Evolutionary conservation across 92 coral and sea anemone species (phyloP).

Genomic region (Metridium senile): DNA sequence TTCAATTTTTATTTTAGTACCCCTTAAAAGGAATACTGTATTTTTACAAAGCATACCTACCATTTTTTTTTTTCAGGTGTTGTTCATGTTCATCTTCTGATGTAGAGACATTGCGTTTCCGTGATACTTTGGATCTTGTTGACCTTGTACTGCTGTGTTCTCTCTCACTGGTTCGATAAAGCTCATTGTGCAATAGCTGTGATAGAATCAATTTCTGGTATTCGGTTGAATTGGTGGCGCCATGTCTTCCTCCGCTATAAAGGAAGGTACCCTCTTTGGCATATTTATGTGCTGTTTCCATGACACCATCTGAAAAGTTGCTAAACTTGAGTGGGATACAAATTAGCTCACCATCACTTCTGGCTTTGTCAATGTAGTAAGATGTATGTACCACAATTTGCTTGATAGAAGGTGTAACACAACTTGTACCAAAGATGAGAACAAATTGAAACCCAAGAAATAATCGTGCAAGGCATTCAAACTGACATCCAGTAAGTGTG

Average conservation of each 20-base stretch:
- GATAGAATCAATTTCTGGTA: slow-evolving; percentile 28
- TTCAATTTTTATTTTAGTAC: too few species aligned
- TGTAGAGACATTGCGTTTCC: background rate
- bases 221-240: slow-evolving; percentile 16
- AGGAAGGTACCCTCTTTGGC: too few species aligned
- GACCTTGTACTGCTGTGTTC: background rate
- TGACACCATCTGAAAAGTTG: too few species aligned
- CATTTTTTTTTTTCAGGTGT: too few species aligned
- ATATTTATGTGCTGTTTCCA: too few species aligned
- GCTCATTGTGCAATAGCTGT: slow-evolving; percentile 1
- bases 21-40: too few species aligned
- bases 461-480: slow-evolving; percentile 30
- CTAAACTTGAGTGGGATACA: too few species aligned
- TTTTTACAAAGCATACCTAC: slow-evolving; percentile 4
- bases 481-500: slow-evolving; percentile 25
- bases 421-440: slow-evolving; percentile 34
- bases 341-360: too few species aligned
- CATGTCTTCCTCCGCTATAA: slow-evolving; percentile 51
- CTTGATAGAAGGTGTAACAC: slow-evolving; percentile 43
- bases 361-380: too few species aligned
- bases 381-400: slow-evolving; percentile 23
- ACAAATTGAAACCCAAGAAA: slow-evolving; percentile 39
- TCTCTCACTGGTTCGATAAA: background rate
- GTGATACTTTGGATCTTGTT: background rate
- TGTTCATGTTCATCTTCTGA: slow-evolving; percentile 1